Percentiles rank a stretch among this genome's conserved stretches.
These are phyloP conservation scores for Chymomyza fuscimana DNA, from an alignment of 2,888 invertebrate genomes.

Conservation along the genomic window DNA sequence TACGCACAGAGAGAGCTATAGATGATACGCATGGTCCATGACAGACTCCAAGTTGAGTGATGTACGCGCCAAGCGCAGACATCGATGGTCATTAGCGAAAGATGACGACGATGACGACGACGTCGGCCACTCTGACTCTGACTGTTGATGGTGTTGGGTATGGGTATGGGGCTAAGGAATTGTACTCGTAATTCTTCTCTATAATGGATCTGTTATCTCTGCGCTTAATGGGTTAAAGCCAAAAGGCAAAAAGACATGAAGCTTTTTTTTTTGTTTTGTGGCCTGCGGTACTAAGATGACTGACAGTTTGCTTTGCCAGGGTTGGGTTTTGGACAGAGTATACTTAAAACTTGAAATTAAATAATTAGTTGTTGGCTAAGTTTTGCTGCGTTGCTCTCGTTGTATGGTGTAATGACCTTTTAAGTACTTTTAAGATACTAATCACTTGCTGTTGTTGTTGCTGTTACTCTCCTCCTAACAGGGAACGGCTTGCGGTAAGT, in stretches of 20 bases:
- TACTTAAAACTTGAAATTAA: conserved; percentile 73
- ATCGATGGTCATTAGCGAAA: conserved; percentile 72
- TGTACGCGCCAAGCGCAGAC: conserved; percentile 53
- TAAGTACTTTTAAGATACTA: conserved; percentile 74
- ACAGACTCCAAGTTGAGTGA: conserved; percentile 52
- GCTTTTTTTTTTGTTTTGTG: conserved; percentile 6
- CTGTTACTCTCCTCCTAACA: conserved; percentile 45
- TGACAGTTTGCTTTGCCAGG: conserved; percentile 53
- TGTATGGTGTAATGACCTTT: conserved; percentile 70
- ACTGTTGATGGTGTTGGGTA: conserved; percentile 10
- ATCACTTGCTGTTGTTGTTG: conserved; percentile 43
- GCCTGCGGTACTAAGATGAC: conserved; percentile 45
- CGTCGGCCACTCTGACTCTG: conserved; percentile 17
- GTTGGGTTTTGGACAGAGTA: conserved; percentile 33
- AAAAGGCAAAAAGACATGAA: conserved; percentile 41
- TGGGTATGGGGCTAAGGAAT: conserved; percentile 14
- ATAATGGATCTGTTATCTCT: conserved; percentile 73
- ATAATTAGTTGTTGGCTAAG: conserved; percentile 72
- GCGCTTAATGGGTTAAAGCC: conserved; percentile 68
- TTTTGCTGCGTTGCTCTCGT: conserved; percentile 34
- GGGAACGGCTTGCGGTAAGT: conserved; percentile 66
- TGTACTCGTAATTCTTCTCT: conserved; percentile 72
- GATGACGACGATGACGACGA: conserved; percentile 60
- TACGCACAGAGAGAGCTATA: neutral
- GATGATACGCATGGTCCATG: conserved; percentile 1